Evolutionary conservation across 2,888 invertebrate genomes (phyloP), one percentile per base, ranked within the genome.

Genomic region (Oxystoma pomonae): DNA sequence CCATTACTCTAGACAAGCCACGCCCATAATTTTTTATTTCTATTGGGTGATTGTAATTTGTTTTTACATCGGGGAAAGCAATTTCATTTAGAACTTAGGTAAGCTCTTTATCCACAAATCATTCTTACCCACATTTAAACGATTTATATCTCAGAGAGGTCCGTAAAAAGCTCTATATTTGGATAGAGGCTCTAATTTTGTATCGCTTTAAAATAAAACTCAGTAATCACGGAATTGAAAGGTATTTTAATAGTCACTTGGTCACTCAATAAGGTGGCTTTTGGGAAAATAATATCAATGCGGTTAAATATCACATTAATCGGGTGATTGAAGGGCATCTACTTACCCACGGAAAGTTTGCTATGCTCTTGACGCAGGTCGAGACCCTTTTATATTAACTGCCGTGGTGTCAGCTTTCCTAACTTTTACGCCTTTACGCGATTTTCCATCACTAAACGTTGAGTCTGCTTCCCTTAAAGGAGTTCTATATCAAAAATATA

Each of bases 91-190:
- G 60, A 57, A 16, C 60, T 1, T n/a, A n/a, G n/a, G 58, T 58
- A 7, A 52, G 55, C 3, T 16, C 21, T 20, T 57, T 63, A 60
- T 57, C 60, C 16, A 56, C 63, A 16, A 35, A 62, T 2, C 19
- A 55, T 55, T 65, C 62, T 16, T 58, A 16, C 20, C 17, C 16
- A 58, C 64, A 1, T 62, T 65, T 56, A 65, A 65, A 55, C 18
- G 62, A 55, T 63, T 65, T 59, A 16, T 62, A 16, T 50, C 61
- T 21, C 52, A 61, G 20, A 49, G 64, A 19, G 64, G 64, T 56
- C 59, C 53, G 16, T 1, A 1, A 20, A 60, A 35, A 53, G 49
- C 16, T 1, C 16, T 64, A 21, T 55, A 59, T 56, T 63, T 57
- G 16, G 57, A 62, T 20, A 35, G 51, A 1, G 64, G 64, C 16